Evolutionary conservation across 2,888 invertebrate species (phyloP).

Genomic region (Lasioglossum pauxillum): DNA sequence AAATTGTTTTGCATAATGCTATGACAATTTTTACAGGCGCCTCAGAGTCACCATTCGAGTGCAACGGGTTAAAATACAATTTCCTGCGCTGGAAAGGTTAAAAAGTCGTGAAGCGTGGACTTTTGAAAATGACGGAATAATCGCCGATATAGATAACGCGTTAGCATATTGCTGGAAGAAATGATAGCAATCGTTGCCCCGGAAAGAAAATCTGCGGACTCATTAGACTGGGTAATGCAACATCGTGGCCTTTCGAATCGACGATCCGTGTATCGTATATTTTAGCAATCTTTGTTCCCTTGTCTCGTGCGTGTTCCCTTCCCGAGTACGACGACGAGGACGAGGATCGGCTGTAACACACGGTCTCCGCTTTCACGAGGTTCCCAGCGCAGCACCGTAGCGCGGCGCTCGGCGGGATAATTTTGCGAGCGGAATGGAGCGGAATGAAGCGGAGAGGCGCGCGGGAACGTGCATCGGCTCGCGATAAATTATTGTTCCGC

Average conservation of each 20-base stretch:
- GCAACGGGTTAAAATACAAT: too few species aligned
- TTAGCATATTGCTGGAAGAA: neutral
- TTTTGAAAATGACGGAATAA: neutral
- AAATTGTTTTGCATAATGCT: too few species aligned
- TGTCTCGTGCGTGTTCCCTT: slow-evolving; percentile 7
- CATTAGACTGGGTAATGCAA: neutral
- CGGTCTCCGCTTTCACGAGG: neutral
- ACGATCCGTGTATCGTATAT: slow-evolving; percentile 15
- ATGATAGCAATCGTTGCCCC: slow-evolving; percentile 1
- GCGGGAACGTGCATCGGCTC: slow-evolving; percentile 39
- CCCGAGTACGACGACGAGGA: neutral
- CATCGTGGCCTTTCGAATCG: slow-evolving; percentile 7
- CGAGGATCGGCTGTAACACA: neutral
- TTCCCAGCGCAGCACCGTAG: slow-evolving; percentile 1
- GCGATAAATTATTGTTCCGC: slow-evolving; percentile 55
- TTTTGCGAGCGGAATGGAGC: slow-evolving; percentile 16
- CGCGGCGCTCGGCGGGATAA: slow-evolving; percentile 13
- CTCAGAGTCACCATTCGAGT: too few species aligned
- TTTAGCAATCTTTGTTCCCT: slow-evolving; percentile 11
- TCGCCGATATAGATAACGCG: neutral
- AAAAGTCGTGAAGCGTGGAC: neutral
- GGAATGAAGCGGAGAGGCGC: slow-evolving; percentile 5
- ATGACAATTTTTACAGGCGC: too few species aligned
- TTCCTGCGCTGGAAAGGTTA: neutral
- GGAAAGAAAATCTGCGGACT: neutral